These are phyloP conservation scores for Gallinago jamesoni DNA, from an alignment of 2,113 vertebrate genomes.

Conservation along the genomic window DNA sequence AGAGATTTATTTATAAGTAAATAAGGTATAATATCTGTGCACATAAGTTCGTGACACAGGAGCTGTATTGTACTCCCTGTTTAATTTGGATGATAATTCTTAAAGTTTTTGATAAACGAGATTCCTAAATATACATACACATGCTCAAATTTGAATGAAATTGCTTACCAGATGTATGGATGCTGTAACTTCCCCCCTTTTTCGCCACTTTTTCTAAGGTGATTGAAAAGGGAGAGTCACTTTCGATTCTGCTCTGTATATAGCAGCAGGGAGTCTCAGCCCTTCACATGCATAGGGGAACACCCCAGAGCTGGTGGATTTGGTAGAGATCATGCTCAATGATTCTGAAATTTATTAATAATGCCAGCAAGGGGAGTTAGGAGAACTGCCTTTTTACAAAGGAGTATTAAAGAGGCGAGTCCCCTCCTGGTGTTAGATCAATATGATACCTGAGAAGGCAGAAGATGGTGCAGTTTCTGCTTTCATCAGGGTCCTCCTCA, in stretches of 20 bases:
- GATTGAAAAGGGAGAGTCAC: background rate
- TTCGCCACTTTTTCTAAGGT: background rate
- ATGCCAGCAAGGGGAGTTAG: background rate
- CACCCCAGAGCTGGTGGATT: background rate
- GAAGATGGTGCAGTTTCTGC: background rate
- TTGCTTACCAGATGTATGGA: background rate
- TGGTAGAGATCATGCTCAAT: background rate
- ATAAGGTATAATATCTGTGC: background rate
- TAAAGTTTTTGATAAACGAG: background rate
- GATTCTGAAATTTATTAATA: background rate
- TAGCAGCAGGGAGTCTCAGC: background rate
- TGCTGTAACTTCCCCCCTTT: background rate
- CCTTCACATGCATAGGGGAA: background rate
- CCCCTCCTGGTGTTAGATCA: background rate
- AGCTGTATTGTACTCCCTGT: background rate
- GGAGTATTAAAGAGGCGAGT: background rate
- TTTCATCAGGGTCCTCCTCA: background rate
- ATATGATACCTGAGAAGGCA: background rate
- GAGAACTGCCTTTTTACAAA: background rate
- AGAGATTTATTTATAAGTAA: background rate
- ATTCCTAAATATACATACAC: background rate
- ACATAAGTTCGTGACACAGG: background rate
- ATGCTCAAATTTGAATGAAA: background rate
- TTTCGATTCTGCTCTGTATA: background rate
- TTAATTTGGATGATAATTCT: background rate